A percentile compares a stretch with the other conserved stretches of the same genome.
Evolutionary conservation across 2,888 invertebrate genomes (phyloP).

Genomic region (Sclerodermus sp.): DNA sequence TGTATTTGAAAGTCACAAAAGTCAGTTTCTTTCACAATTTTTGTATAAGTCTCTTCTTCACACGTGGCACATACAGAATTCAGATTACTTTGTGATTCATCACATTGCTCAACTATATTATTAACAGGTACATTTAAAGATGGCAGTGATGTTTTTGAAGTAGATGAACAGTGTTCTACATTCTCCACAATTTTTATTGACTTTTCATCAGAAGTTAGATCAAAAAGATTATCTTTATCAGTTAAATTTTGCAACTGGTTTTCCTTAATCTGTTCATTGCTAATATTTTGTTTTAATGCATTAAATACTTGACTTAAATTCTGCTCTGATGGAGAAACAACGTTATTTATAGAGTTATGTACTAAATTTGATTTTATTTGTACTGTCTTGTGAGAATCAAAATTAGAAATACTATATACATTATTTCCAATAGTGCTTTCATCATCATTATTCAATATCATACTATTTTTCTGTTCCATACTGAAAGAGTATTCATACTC

Average conservation of each 20-base stretch:
- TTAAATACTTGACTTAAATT: too few species aligned
- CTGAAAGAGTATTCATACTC: constrained; percentile 20
- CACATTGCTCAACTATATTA: constrained; percentile 18
- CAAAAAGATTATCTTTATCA: constrained; percentile 8
- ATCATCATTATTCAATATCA: constrained; percentile 13
- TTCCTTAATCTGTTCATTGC: constrained; percentile 3
- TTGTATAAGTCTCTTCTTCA: constrained; percentile 6
- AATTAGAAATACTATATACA: constrained; percentile 24
- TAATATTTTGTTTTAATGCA: background rate
- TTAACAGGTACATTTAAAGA: constrained; percentile 11
- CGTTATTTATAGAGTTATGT: constrained; percentile 26
- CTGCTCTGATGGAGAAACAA: background rate
- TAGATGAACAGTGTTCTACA: constrained; percentile 10
- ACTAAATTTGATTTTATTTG: constrained; percentile 23
- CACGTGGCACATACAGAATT: constrained; percentile 14
- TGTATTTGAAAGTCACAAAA: constrained; percentile 59
- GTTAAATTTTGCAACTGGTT: constrained; percentile 4
- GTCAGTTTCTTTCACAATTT: constrained; percentile 53
- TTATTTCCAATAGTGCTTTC: constrained; percentile 14
- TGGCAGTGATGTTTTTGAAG: constrained; percentile 28
- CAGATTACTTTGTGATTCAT: constrained; percentile 12
- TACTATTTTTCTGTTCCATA: constrained; percentile 16
- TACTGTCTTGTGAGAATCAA: constrained; percentile 20
- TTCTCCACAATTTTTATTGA: background rate
- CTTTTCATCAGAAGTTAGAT: constrained; percentile 1